phyloP scores from a whole-genome alignment of 2,888 invertebrate species.

The Formica aserva region DNA sequence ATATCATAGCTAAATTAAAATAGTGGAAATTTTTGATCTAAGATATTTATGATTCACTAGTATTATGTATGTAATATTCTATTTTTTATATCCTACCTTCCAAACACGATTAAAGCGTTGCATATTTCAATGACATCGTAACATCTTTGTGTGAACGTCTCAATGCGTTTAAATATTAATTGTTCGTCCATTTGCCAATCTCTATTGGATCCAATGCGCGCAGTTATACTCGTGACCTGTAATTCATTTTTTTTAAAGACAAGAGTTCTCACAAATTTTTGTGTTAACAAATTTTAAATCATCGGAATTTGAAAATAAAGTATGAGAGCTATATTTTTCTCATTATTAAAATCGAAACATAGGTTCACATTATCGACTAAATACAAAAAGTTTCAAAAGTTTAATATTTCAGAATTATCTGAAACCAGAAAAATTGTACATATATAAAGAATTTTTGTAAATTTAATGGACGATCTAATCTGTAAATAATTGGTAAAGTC shows the following conservation, averaged over 20 bases:
- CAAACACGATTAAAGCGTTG: constrained; percentile 87
- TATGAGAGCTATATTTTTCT: no score
- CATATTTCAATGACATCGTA: constrained; percentile 87
- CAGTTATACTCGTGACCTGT: constrained; percentile 47
- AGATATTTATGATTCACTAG: neutral
- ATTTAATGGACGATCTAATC: no score
- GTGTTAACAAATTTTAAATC: no score
- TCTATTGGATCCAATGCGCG: constrained; percentile 66
- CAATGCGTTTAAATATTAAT: constrained; percentile 87
- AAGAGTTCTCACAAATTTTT: no score
- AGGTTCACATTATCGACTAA: no score
- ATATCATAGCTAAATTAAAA: neutral
- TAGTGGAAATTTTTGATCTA: neutral
- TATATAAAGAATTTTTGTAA: no score
- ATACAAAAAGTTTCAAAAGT: no score
- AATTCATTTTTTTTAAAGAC: constrained; percentile 12
- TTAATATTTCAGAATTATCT: no score
- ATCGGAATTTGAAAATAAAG: no score
- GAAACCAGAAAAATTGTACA: no score
- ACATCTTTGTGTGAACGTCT: constrained; percentile 87
- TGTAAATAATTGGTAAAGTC: no score
- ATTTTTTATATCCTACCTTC: constrained; percentile 81
- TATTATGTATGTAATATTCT: neutral
- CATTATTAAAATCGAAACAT: no score
- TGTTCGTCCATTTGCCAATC: constrained; percentile 86